Conservation (phyloP, 2,888 invertebrate genomes). For the Seira sanloemensis region DNA sequence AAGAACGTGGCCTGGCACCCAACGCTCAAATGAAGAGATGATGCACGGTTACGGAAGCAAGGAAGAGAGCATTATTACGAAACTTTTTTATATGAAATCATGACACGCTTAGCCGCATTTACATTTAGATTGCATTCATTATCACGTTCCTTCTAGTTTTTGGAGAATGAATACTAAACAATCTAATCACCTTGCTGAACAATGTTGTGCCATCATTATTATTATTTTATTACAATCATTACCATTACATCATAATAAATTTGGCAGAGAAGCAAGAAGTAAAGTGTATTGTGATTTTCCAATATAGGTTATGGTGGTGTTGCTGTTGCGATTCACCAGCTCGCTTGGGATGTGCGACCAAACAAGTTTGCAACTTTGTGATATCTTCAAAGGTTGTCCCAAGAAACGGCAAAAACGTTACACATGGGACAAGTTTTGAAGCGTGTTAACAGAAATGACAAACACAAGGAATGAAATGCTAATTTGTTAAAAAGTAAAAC, state of each 20-base stretch:
- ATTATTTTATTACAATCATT: conserved; percentile 3
- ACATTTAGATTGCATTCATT: conserved; percentile 67
- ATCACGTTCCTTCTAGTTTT: conserved; percentile 62
- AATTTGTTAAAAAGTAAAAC: background rate
- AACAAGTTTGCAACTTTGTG: too few relatives aligned
- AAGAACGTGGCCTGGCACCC: background rate
- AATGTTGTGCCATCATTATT: conserved; percentile 10
- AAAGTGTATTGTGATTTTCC: conserved; percentile 10
- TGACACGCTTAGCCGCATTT: conserved; percentile 11
- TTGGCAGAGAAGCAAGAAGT: background rate
- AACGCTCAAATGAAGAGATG: background rate
- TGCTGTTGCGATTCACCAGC: too few relatives aligned
- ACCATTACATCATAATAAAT: background rate
- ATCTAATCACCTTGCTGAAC: conserved; percentile 1
- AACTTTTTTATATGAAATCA: background rate
- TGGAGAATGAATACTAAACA: conserved; percentile 1
- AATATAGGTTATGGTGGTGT: too few relatives aligned
- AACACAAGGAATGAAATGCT: conserved; percentile 23
- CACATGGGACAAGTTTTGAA: background rate
- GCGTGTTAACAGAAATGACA: conserved; percentile 23
- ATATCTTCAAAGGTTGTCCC: too few relatives aligned
- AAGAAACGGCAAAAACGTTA: conserved; percentile 16
- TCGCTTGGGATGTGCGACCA: too few relatives aligned
- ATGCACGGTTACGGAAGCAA: conserved; percentile 5
- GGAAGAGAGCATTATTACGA: background rate